These are phyloP conservation scores for Leptinotarsa juncta DNA, from an alignment of 2,888 invertebrate species.

Conservation along the genomic window DNA sequence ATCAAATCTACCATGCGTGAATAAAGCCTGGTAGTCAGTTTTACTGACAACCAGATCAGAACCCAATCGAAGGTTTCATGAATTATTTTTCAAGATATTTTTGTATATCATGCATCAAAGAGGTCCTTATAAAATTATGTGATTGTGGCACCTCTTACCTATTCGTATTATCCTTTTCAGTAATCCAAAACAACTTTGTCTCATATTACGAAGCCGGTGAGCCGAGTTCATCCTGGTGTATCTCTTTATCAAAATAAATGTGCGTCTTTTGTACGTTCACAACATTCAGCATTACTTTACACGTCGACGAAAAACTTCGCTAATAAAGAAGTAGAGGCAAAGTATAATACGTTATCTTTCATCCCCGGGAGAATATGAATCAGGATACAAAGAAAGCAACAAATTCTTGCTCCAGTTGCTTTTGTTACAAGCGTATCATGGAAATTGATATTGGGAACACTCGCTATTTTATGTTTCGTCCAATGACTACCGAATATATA, in stretches of 20 bases:
- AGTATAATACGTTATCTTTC: constrained; percentile 45
- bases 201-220: background rate
- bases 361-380: constrained; percentile 48
- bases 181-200: background rate
- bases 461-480: constrained; percentile 5
- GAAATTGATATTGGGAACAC: constrained; percentile 34
- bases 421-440: constrained; percentile 44
- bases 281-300: constrained; percentile 33
- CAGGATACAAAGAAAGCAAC: constrained; percentile 49
- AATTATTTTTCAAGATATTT: no score
- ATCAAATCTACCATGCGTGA: no score
- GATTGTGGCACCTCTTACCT: background rate
- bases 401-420: constrained; percentile 48
- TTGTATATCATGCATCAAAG: no score
- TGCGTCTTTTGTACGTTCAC: constrained; percentile 35
- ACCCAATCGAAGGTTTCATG: no score
- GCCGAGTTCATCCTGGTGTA: constrained; percentile 5
- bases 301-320: constrained; percentile 41
- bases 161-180: background rate
- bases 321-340: constrained; percentile 46
- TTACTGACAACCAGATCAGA: no score
- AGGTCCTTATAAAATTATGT: background rate
- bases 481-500: background rate
- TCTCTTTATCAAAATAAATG: constrained; percentile 38
- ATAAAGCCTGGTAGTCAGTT: no score